A percentile compares a stretch with the other conserved stretches of the same genome.
Evolutionary conservation across 2,888 invertebrate species (phyloP).

Genomic region (Lathronympha strigana): DNA sequence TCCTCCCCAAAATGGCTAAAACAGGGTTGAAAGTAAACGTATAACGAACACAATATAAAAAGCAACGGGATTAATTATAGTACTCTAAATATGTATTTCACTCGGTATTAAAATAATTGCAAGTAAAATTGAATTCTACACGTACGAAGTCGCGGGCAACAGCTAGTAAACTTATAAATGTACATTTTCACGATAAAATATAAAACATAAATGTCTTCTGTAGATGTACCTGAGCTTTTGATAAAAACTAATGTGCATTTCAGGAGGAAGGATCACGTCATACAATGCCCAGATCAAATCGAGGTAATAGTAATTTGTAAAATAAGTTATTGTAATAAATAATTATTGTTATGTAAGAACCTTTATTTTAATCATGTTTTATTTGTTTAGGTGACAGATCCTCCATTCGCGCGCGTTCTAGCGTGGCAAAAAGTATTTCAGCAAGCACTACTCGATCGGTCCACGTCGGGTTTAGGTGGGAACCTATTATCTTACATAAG

Average conservation of each 20-base stretch:
- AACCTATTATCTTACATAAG: neutral
- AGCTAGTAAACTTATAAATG: too few relatives aligned
- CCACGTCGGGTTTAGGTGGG: conserved; percentile 66
- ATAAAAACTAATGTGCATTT: neutral
- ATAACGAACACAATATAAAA: too few relatives aligned
- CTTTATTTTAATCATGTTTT: neutral
- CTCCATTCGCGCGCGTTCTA: conserved; percentile 61
- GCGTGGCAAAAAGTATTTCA: conserved; percentile 66
- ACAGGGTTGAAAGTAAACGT: too few relatives aligned
- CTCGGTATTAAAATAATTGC: too few relatives aligned
- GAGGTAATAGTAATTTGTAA: conserved; percentile 44
- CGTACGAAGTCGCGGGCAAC: too few relatives aligned
- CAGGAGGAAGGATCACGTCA: conserved; percentile 52
- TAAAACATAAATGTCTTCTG: neutral
- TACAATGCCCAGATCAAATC: conserved; percentile 49
- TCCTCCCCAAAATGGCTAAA: too few relatives aligned
- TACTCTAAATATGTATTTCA: too few relatives aligned
- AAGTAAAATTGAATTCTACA: too few relatives aligned
- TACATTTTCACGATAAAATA: neutral
- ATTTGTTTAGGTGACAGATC: conserved; percentile 53
- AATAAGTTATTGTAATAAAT: neutral
- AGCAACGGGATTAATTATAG: too few relatives aligned
- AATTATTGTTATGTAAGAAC: neutral
- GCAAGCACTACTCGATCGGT: conserved; percentile 70
- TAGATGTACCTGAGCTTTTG: neutral